Percentiles rank a stretch among this genome's conserved stretches.
These are phyloP conservation scores for Mimumesa dahlbomi DNA, from an alignment of 2,888 invertebrate genomes.

Conservation along the genomic window DNA sequence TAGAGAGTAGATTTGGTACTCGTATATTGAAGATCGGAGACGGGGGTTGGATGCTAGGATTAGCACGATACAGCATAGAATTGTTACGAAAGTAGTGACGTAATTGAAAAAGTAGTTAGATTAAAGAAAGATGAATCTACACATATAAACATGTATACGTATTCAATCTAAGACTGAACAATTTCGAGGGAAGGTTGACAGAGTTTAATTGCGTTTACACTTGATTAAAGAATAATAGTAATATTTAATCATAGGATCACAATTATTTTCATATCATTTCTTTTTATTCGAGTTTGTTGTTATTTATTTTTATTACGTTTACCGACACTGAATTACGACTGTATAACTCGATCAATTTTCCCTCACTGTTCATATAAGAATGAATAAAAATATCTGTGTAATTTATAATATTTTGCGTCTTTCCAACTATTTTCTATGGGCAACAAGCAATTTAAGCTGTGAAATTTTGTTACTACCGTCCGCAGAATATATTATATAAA, in stretches of 20 bases:
- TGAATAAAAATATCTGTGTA: not conserved
- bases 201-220: too few relatives aligned
- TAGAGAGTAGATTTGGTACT: slow-evolving; percentile 13
- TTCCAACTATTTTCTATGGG: not conserved
- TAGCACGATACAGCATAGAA: too few relatives aligned
- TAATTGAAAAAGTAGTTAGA: not conserved
- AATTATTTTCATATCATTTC: too few relatives aligned
- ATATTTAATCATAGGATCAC: too few relatives aligned
- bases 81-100: not conserved
- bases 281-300: too few relatives aligned
- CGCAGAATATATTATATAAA: too few relatives aligned
- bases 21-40: not conserved
- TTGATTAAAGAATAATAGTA: too few relatives aligned
- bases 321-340: too few relatives aligned
- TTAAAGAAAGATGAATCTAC: too few relatives aligned
- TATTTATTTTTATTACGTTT: too few relatives aligned
- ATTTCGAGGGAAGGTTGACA: too few relatives aligned
- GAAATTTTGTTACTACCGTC: slow-evolving; percentile 19
- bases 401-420: not conserved
- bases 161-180: not conserved
- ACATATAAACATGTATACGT: not conserved
- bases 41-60: too few relatives aligned
- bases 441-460: not conserved
- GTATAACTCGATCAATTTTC: not conserved
- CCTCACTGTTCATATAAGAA: not conserved